Evolutionary conservation across 2,888 invertebrate species (phyloP).

Genomic region (Spilosoma lubricipeda): DNA sequence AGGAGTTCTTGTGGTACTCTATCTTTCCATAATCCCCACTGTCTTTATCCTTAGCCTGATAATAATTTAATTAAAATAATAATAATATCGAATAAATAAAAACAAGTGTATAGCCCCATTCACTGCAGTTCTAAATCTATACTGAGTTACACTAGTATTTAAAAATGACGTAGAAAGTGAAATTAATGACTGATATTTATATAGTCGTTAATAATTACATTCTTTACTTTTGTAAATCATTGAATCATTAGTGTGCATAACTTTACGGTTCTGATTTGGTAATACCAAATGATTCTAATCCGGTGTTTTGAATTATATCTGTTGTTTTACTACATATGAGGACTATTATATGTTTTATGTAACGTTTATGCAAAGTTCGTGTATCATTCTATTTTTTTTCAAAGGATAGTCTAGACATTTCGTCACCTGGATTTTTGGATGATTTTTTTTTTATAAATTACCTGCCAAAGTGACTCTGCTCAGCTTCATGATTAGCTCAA

Average conservation of each 20-base stretch:
- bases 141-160: background rate
- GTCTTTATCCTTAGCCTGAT: constrained; percentile 93
- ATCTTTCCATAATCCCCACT: constrained; percentile 93
- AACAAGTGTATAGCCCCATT: background rate
- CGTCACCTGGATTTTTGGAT: background rate
- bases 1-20: constrained; percentile 87
- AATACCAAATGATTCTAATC: background rate
- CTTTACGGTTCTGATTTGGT: background rate
- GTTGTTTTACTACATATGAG: background rate
- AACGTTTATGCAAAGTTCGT: too few species aligned
- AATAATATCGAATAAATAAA: background rate
- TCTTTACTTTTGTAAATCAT: background rate
- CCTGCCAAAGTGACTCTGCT: too few species aligned
- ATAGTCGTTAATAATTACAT: background rate
- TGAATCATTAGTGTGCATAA: background rate
- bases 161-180: background rate
- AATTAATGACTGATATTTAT: background rate
- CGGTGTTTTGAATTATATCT: background rate
- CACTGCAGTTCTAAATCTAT: background rate
- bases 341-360: too few species aligned
- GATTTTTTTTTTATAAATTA: too few species aligned
- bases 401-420: background rate
- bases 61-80: background rate
- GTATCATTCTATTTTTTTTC: background rate
- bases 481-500: too few species aligned